phyloP scores from a whole-genome alignment of 1,140 invertebrate genomes.

The Acromyrmex heyeri region DNA sequence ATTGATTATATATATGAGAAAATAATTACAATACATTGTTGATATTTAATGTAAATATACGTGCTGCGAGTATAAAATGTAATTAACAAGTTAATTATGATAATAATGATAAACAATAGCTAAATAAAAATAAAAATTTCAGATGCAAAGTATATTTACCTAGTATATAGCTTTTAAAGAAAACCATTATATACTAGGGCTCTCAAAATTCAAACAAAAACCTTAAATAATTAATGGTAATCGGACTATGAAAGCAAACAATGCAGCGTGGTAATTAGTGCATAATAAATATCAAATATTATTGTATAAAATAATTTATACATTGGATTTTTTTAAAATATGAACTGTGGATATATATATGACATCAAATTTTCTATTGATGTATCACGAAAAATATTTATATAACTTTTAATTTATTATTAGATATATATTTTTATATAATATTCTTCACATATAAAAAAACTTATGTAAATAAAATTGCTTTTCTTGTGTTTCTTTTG shows the following conservation, averaged over 20 bases:
- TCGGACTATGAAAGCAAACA: no score
- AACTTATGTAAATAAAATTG: neutral
- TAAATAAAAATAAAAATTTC: neutral
- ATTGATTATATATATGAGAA: neutral
- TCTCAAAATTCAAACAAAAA: no score
- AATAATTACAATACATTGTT: neutral
- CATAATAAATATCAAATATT: no score
- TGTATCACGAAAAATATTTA: neutral
- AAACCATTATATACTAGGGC: no score
- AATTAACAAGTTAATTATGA: neutral
- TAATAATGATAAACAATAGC: neutral
- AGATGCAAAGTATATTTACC: neutral
- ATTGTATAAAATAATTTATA: no score
- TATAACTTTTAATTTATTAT: neutral
- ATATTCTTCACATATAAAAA: slow-evolving; percentile 1
- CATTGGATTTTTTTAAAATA: no score
- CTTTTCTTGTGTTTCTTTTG: neutral
- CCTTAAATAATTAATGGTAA: no score
- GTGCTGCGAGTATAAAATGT: neutral
- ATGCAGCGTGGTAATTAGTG: no score
- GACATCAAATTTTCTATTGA: no score
- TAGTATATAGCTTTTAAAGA: no score
- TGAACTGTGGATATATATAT: no score
- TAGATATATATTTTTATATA: neutral
- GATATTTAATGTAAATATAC: neutral